Base-by-base conservation (phyloP, 2,797 vertebrate species). In the Pelochelys cantorii region DNA sequence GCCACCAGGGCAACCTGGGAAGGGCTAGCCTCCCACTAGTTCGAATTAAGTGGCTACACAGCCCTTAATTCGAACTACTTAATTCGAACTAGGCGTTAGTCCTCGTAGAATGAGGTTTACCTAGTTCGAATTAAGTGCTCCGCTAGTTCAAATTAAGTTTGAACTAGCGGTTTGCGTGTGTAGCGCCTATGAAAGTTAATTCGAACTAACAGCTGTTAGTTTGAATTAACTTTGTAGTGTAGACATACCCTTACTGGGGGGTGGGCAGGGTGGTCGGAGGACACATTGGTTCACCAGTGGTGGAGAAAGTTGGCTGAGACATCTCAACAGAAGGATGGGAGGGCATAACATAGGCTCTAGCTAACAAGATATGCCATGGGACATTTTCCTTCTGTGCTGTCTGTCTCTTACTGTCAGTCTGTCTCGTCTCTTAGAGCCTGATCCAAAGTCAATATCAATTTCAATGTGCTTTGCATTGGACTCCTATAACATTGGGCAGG, bases 371-470 rank as follows among this genome's bases (percentile, higher is more conserved):
- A 1, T 2, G 5, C n/a, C 34, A 34, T 93, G 71, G 29, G 65
- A 55, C 22, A 2, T 9, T 59, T 81, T 4, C 0, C 57, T 83
- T 85, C 82, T 29, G 0, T 81, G 74, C 55, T 1, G 0, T 27
- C 83, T 53, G 31, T 37, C 68, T 90, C 57, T 29, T 92, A 23
- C 34, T 87, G 8, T 5, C 20, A 3, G 0, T 48, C 56, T 81
- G 25, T 34, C 79, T 12, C 80, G 68, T 86, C 29, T 34, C 81
- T 83, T 92, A 77, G 2, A 14, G 71, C 77, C 87, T 60, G 88
- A 90, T 81, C 53, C 77, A 34, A 60, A 85, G 88, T 48, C 42
- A 48, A 48, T 48, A 48, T 95, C 91, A 93, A n/a, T 91, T 60
- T 42, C 81, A 83, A 56, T 0, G 3, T 29, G 4, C 29, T 23